These are phyloP conservation scores for Hirundo rustica DNA, from an alignment of 2,797 vertebrate species.

Conservation along the genomic window DNA sequence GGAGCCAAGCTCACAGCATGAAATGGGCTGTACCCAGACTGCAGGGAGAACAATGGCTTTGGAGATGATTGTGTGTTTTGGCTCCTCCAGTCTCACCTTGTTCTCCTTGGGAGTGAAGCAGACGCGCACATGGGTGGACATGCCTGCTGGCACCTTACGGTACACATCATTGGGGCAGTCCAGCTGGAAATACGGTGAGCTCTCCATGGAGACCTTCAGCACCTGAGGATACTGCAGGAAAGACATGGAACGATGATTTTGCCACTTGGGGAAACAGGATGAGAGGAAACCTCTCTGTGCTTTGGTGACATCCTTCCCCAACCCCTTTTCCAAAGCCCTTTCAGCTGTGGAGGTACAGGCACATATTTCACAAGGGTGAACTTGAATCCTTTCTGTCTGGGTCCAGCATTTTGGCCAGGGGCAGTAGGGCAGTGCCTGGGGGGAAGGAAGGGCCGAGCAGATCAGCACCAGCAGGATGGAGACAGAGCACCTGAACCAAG, in stretches of 20 bases:
- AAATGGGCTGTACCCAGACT: background rate
- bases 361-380: background rate
- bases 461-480: background rate
- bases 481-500: background rate
- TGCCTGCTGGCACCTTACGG: conserved; percentile 80
- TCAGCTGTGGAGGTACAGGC: background rate
- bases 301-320: background rate
- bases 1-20: background rate
- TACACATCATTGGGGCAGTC: conserved; percentile 63
- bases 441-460: background rate
- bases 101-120: conserved; percentile 84
- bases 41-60: background rate
- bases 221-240: conserved; percentile 75
- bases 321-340: background rate
- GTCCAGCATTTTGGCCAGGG: background rate
- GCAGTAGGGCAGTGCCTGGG: background rate
- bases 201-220: conserved; percentile 80
- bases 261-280: background rate
- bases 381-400: background rate
- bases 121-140: conserved; percentile 74
- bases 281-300: background rate
- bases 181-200: conserved; percentile 82
- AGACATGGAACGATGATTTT: background rate
- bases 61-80: background rate
- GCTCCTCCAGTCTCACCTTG: conserved; percentile 78